These are phyloP conservation scores for Lerista edwardsae DNA, from an alignment of 2,797 vertebrate species.

Conservation along the genomic window DNA sequence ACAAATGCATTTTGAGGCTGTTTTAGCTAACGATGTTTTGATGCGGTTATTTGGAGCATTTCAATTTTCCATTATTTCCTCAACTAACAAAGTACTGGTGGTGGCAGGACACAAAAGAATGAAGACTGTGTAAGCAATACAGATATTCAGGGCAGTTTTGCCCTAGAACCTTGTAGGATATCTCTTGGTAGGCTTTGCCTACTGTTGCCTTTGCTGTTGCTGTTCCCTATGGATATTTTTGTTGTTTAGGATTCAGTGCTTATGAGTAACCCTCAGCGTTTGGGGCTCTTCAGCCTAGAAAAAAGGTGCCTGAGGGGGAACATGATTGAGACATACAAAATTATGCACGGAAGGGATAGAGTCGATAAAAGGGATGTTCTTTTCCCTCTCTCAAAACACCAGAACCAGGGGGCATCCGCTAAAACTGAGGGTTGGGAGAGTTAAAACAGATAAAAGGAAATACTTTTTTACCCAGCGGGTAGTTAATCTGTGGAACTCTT, in stretches of 20 bases:
- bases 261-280: neutral
- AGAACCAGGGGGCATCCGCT: too few relatives aligned
- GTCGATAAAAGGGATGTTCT: too few relatives aligned
- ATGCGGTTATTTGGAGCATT: neutral
- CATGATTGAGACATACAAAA: too few relatives aligned
- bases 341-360: too few relatives aligned
- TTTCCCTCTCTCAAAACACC: too few relatives aligned
- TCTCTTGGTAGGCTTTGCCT: neutral
- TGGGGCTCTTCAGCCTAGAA: too few relatives aligned
- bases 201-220: neutral
- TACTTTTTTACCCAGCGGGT: too few relatives aligned
- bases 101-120: neutral
- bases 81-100: neutral
- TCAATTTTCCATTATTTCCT: neutral
- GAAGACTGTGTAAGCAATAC: neutral
- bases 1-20: neutral
- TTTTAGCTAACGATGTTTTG: conserved; percentile 4
- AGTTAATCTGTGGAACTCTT: too few relatives aligned
- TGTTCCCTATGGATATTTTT: neutral
- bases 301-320: too few relatives aligned
- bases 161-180: neutral
- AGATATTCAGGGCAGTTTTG: neutral
- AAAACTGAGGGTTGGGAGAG: too few relatives aligned
- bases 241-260: neutral
- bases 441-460: too few relatives aligned